Base-by-base conservation (phyloP, 1,140 invertebrate species). In the Neoseiulus cucumeris region DNA sequence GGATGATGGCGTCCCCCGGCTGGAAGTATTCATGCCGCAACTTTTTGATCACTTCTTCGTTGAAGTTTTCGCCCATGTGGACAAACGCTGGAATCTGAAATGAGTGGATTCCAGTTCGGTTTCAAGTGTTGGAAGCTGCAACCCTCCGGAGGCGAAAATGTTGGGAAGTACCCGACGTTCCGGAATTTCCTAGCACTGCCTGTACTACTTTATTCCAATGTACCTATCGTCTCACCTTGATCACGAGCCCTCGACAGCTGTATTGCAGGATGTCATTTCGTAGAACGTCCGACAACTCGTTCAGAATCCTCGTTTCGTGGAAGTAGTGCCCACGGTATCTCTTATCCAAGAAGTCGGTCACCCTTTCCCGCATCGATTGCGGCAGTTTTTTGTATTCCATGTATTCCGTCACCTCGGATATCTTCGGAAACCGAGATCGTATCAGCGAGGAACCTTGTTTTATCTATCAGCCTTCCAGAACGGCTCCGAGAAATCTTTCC, bases 11-110 rank as follows among this genome's bases (percentile, higher is more conserved):
- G 83, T 94, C 90, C 81, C 90, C 90, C 81, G 93, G 92, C 79
- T 97, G 92, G 84, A 94, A 97, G 81, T 97, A 92, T 85, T 97
- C 93, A 80, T 95, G 96, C 82, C 88, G 85, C 73, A 97, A 82
- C 82, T 95, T 95, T 71, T 91, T 94, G 72, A 95, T 90, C 72
- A 96, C 91, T 75, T 96, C 92, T 59, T 92, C 94, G 69, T 97
- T 92, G 79, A 98, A 97, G 80, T 94, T 91, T 67, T 89, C 89
- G 79, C 97, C 93, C 66, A 92, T 92, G 76, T 97, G 93, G 64
- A 91, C 89, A 78, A 98, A 97, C 82, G 97, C 96, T 72, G 93
- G 93, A 71, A 97, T 93, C 64, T 47, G 45, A 47, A 39, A 39
- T 39, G 9, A 39, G 33, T 39, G n/a, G n/a, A n/a, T n/a, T n/a